Evolutionary conservation across 2,797 vertebrate genomes (phyloP).

Genomic region (Molothrus ater): DNA sequence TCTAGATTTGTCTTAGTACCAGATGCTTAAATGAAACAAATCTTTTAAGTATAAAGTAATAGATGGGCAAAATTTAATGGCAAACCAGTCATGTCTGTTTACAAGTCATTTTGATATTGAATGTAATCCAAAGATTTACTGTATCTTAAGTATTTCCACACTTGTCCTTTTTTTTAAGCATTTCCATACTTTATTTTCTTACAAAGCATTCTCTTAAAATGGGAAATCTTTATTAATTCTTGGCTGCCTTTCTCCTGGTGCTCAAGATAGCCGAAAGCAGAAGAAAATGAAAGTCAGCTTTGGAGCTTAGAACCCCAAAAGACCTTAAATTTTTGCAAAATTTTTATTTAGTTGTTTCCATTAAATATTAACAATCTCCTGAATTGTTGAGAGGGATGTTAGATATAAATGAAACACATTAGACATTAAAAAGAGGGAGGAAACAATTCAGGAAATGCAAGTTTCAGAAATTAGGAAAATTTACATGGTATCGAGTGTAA

Average conservation of each 20-base stretch:
- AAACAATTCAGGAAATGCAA: background rate
- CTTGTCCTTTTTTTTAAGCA: background rate
- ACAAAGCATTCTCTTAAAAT: background rate
- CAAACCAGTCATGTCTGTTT: background rate
- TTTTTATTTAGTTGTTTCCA: conserved; percentile 21
- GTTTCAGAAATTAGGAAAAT: conserved; percentile 9
- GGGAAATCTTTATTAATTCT: conserved; percentile 54
- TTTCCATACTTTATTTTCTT: background rate
- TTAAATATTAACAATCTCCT: background rate
- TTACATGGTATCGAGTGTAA: background rate
- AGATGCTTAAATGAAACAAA: conserved; percentile 1
- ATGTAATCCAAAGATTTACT: background rate
- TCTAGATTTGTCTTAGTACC: background rate
- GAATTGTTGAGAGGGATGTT: conserved; percentile 26
- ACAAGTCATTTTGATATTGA: background rate
- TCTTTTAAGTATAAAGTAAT: background rate
- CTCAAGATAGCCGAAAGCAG: conserved; percentile 59
- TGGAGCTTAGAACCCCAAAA: conserved; percentile 1
- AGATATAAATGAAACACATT: conserved; percentile 13
- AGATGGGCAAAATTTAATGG: background rate
- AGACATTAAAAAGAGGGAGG: conserved; percentile 24
- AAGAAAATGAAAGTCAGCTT: conserved; percentile 71
- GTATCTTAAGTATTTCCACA: background rate
- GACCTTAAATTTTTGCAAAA: background rate
- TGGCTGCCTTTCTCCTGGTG: conserved; percentile 63